A percentile compares a stretch with the other conserved stretches of the same genome.
Conservation (phyloP, 1,140 invertebrate species). For the Leptopilina boulardi region DNA sequence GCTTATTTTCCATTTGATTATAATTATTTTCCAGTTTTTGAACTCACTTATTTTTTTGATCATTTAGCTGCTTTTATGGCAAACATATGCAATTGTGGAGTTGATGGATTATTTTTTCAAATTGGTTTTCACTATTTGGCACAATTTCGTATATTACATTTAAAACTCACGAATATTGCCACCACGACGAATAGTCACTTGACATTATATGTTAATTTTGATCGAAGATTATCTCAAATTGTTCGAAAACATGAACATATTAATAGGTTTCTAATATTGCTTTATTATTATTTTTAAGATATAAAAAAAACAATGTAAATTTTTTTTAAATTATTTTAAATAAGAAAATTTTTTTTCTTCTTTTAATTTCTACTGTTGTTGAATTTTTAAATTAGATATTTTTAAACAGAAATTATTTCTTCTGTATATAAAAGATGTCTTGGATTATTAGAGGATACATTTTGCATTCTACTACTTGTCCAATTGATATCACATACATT, state of each 20-base stretch:
- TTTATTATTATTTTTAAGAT: background rate
- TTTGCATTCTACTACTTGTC: constrained; percentile 45
- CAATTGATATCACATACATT: constrained; percentile 41
- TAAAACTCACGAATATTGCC: constrained; percentile 32
- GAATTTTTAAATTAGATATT: no score
- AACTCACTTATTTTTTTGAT: background rate
- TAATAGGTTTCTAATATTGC: constrained; percentile 40
- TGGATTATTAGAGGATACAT: constrained; percentile 65
- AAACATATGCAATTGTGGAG: background rate
- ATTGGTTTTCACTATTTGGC: constrained; percentile 1
- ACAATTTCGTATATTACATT: constrained; percentile 3
- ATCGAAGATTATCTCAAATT: background rate
- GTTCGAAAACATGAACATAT: constrained; percentile 48
- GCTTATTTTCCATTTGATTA: constrained; percentile 2
- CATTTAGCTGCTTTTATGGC: background rate
- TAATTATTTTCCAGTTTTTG: background rate
- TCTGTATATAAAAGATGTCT: constrained; percentile 56
- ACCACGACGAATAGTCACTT: background rate
- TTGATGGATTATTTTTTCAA: constrained; percentile 9
- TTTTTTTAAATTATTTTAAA: no score
- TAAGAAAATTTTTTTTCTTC: no score
- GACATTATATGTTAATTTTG: background rate
- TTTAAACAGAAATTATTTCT: background rate
- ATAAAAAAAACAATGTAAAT: no score
- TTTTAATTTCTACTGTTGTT: no score